These are phyloP conservation scores for Aplocera efformata DNA, from an alignment of 2,888 invertebrate species.

Conservation along the genomic window DNA sequence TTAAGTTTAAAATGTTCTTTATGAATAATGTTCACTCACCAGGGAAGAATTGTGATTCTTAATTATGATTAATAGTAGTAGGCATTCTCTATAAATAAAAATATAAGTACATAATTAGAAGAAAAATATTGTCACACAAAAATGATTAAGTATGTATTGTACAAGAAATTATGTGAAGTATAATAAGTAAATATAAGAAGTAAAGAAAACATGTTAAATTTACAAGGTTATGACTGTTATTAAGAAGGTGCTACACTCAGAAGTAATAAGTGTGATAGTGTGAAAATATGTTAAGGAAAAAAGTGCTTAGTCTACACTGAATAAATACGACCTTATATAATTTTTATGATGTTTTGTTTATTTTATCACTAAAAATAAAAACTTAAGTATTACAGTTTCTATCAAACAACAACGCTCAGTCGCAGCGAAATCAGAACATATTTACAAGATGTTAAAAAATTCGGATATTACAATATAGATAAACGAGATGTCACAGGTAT, in stretches of 20 bases:
- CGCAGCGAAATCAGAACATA: constrained; percentile 74
- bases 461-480: constrained; percentile 34
- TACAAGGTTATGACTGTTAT: constrained; percentile 57
- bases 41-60: constrained; percentile 5
- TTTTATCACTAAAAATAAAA: constrained; percentile 79
- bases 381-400: constrained; percentile 79
- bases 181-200: constrained; percentile 42
- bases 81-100: not conserved
- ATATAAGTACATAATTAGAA: not conserved
- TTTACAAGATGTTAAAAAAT: constrained; percentile 62
- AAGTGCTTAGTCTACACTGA: constrained; percentile 54
- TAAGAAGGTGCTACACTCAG: constrained; percentile 36
- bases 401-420: constrained; percentile 78
- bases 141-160: constrained; percentile 4
- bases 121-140: constrained; percentile 5
- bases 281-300: constrained; percentile 53
- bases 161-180: not conserved
- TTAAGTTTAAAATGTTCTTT: too few species aligned
- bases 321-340: constrained; percentile 53
- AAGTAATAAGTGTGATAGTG: constrained; percentile 51
- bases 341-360: constrained; percentile 74
- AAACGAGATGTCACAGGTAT: constrained; percentile 35
- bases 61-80: constrained; percentile 3
- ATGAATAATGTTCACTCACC: constrained; percentile 15
- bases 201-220: constrained; percentile 50